phyloP scores from a whole-genome alignment of 2,113 vertebrate genomes.

The Cinclus mexicanus region DNA sequence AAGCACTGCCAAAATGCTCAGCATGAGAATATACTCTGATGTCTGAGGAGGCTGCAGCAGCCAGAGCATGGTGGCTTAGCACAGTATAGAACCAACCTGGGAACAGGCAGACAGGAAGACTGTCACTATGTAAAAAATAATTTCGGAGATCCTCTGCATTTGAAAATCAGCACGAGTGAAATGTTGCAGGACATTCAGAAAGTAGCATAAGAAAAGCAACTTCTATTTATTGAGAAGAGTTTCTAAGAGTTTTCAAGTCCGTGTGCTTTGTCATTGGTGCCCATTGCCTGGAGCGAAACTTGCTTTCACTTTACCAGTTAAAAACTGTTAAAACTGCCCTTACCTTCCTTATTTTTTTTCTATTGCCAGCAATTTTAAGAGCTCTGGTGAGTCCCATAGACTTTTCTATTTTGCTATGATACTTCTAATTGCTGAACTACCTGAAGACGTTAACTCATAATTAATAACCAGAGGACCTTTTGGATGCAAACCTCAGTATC shows the following conservation, averaged over 20 bases:
- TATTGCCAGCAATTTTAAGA: not conserved
- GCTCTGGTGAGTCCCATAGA: not conserved
- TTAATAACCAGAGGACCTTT: not conserved
- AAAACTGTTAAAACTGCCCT: not conserved
- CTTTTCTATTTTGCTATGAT: not conserved
- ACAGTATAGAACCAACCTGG: not conserved
- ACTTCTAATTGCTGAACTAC: not conserved
- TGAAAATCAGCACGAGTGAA: not conserved
- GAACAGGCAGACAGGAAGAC: not conserved
- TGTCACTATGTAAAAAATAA: not conserved
- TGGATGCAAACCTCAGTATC: not conserved
- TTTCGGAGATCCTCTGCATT: not conserved
- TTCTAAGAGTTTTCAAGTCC: not conserved
- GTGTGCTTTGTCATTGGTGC: not conserved
- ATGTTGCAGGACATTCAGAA: not conserved
- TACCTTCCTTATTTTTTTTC: not conserved
- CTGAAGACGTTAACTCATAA: not conserved
- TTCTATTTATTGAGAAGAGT: not conserved
- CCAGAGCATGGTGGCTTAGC: rapidly evolving
- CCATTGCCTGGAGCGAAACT: not conserved
- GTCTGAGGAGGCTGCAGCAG: not conserved
- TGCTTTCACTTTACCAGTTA: not conserved
- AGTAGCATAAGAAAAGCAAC: not conserved
- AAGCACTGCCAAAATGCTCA: not conserved
- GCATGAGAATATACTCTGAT: not conserved